These are phyloP conservation scores for Ornithoptera priamus DNA, from an alignment of 2,888 invertebrate species.

Conservation along the genomic window DNA sequence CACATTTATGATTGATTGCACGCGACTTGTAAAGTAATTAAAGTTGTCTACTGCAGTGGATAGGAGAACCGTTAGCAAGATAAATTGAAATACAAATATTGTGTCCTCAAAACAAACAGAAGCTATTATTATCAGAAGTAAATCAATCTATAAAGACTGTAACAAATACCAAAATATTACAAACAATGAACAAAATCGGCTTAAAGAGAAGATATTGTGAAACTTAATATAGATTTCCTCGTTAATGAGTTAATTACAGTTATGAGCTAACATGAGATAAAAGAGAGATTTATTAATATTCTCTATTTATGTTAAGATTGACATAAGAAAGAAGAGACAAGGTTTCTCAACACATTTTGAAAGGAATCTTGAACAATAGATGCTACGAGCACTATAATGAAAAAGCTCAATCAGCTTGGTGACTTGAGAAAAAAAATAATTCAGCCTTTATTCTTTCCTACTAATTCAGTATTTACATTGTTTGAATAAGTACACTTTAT, in stretches of 20 bases:
- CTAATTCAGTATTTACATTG: not conserved
- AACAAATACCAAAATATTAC: not conserved
- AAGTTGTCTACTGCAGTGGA: conserved; percentile 68
- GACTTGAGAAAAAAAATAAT: conserved; percentile 7
- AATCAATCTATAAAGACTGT: not conserved
- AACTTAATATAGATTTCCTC: not conserved
- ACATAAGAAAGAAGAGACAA: conserved; percentile 14
- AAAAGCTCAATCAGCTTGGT: conserved; percentile 23
- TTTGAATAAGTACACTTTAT: not conserved
- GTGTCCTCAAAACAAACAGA: conserved; percentile 4
- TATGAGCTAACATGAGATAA: not conserved
- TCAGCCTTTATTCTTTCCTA: not conserved
- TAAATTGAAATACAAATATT: conserved; percentile 44
- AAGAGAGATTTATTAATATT: not conserved
- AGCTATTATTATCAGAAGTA: conserved; percentile 4
- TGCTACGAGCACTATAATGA: conserved; percentile 16
- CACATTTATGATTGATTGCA: conserved; percentile 66
- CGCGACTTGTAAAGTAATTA: conserved; percentile 65
- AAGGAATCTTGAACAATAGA: conserved; percentile 21
- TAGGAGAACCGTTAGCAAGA: conserved; percentile 56
- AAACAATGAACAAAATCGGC: not conserved
- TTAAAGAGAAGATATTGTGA: too few species aligned
- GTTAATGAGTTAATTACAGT: not conserved
- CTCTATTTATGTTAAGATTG: conserved; percentile 1
- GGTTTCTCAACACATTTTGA: conserved; percentile 9